A percentile compares a stretch with the other conserved stretches of the same genome.
Conservation (phyloP, 2,888 invertebrate species). For the Trachelus iudaicus region DNA sequence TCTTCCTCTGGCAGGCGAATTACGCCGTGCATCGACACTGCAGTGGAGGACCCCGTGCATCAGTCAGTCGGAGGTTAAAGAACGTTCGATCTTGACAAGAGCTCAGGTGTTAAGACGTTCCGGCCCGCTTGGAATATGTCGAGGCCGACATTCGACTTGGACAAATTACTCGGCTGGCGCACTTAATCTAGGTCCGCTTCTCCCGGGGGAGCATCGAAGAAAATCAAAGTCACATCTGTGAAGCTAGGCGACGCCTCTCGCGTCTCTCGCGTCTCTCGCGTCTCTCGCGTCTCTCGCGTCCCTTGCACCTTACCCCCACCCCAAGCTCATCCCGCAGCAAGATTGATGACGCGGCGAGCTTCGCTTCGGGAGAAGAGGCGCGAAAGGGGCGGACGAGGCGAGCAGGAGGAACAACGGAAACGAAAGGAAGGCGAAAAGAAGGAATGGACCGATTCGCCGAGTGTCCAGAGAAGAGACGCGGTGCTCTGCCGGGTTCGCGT, state of each 20-base stretch:
- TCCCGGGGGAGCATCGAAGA: conserved; percentile 56
- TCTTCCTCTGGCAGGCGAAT: no score
- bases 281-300: conserved; percentile 42
- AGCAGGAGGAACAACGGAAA: no score
- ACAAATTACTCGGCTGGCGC: conserved; percentile 54
- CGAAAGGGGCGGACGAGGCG: no score
- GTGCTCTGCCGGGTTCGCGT: no score
- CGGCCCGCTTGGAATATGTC: conserved; percentile 35
- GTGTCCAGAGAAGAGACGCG: no score
- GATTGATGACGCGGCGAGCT: conserved; percentile 58
- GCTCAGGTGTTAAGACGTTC: conserved; percentile 43
- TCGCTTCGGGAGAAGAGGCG: neutral
- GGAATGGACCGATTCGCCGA: no score
- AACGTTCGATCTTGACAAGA: conserved; percentile 6
- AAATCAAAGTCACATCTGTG: conserved; percentile 66
- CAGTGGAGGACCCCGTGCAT: no score
- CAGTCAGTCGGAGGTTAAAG: no score
- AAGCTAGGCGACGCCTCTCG: conserved; percentile 53
- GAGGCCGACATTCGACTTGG: conserved; percentile 31
- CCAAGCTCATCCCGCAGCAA: conserved; percentile 47
- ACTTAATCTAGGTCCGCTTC: conserved; percentile 58
- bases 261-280: conserved; percentile 29
- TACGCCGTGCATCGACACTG: no score
- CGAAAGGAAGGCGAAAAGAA: no score
- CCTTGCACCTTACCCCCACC: conserved; percentile 33